These are phyloP conservation scores for Tachypleus tridentatus DNA, from an alignment of 1,140 invertebrate genomes.

Conservation along the genomic window DNA sequence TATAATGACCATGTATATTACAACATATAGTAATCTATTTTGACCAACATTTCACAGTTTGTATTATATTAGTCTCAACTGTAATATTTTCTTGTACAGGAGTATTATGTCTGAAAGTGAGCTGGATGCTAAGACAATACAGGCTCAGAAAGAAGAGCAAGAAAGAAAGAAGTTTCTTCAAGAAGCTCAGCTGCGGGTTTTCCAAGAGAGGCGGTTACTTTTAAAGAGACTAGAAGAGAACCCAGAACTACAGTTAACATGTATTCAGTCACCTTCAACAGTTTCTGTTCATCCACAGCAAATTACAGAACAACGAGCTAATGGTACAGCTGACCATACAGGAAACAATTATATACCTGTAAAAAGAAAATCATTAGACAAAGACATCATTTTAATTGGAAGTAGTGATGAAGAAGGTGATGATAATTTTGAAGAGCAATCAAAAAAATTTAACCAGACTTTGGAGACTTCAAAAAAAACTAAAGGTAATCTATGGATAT, in stretches of 20 bases:
- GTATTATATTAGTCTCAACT: too few relatives aligned
- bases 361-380: conserved; percentile 7
- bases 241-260: too few relatives aligned
- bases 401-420: conserved; percentile 23
- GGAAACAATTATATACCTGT: neutral
- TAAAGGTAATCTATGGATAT: neutral
- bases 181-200: conserved; percentile 20
- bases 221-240: too few relatives aligned
- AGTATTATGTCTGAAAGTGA: conserved; percentile 87
- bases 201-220: conserved; percentile 8
- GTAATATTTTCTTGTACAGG: conserved; percentile 27
- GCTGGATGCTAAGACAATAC: conserved; percentile 78
- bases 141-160: conserved; percentile 81
- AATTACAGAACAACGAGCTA: neutral
- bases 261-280: too few relatives aligned
- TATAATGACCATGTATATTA: too few relatives aligned
- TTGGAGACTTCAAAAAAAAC: neutral
- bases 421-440: conserved; percentile 8
- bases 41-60: too few relatives aligned
- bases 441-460: neutral
- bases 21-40: too few relatives aligned
- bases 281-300: too few relatives aligned
- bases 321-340: neutral
- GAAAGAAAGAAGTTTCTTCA: conserved; percentile 48
- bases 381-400: conserved; percentile 23